Percentiles rank a stretch among this genome's conserved stretches.
Evolutionary conservation across 1,140 invertebrate genomes (phyloP).

Genomic region (Chionoecetes opilio): DNA sequence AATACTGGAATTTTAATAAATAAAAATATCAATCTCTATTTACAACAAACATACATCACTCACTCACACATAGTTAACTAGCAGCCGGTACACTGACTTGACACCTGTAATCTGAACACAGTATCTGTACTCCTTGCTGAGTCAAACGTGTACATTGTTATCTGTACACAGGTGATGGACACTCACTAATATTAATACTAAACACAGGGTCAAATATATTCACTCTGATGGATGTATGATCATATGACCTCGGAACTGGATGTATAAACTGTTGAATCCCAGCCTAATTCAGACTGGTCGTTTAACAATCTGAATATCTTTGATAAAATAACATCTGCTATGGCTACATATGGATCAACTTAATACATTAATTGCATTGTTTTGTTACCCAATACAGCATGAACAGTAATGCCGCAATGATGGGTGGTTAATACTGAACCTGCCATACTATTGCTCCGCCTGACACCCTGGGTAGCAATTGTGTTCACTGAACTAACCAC

Average conservation of each 20-base stretch:
- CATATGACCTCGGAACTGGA: no score
- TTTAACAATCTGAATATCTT: neutral
- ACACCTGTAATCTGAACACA: neutral
- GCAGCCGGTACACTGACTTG: neutral
- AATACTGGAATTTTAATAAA: conserved; percentile 6
- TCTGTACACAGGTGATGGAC: neutral
- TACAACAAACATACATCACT: neutral
- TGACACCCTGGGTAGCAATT: neutral
- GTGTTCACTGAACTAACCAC: no score
- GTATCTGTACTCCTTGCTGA: conserved; percentile 1
- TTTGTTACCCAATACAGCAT: neutral
- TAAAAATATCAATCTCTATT: conserved; percentile 2
- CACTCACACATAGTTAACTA: neutral
- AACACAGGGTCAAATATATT: neutral
- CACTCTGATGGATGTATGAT: neutral
- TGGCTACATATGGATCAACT: conserved; percentile 8
- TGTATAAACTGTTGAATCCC: neutral
- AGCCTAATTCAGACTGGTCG: neutral
- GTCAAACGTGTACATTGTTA: neutral
- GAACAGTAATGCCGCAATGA: neutral
- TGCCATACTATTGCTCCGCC: neutral
- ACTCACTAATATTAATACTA: neutral
- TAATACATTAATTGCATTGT: conserved; percentile 31
- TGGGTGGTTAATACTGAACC: neutral
- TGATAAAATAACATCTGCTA: neutral